Percentiles rank a stretch among this genome's conserved stretches.
phyloP scores from a whole-genome alignment of 2,797 vertebrate genomes.

The Serranus cabrilla region DNA sequence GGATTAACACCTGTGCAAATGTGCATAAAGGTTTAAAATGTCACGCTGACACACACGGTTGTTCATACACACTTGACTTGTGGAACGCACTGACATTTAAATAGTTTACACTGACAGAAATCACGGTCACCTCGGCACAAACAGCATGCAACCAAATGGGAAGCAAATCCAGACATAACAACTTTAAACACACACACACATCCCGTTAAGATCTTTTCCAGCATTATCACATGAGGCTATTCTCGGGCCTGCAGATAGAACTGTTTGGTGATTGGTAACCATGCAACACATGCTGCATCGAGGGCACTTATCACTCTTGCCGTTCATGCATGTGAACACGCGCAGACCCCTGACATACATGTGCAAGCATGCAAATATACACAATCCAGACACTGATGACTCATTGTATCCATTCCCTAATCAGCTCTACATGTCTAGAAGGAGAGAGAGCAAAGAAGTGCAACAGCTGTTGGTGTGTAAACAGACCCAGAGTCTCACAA shows the following conservation, averaged over 20 bases:
- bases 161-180: slow-evolving; percentile 35
- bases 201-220: slow-evolving; percentile 8
- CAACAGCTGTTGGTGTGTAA: slow-evolving; percentile 82
- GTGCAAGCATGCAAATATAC: slow-evolving; percentile 46
- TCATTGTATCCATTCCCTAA: slow-evolving; percentile 80
- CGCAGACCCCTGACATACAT: slow-evolving; percentile 30
- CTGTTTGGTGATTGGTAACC: slow-evolving; percentile 60
- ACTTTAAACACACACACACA: neutral
- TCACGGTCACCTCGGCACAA: slow-evolving; percentile 53
- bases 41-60: slow-evolving; percentile 26
- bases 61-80: slow-evolving; percentile 8
- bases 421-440: slow-evolving; percentile 66
- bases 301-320: slow-evolving; percentile 27
- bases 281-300: slow-evolving; percentile 32
- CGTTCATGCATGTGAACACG: neutral
- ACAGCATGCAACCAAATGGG: slow-evolving; percentile 27
- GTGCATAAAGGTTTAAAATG: slow-evolving; percentile 20
- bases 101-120: slow-evolving; percentile 49
- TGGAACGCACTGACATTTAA: slow-evolving; percentile 60
- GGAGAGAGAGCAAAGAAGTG: slow-evolving; percentile 54
- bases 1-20: slow-evolving; percentile 51
- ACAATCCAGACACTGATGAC: slow-evolving; percentile 76
- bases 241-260: slow-evolving; percentile 49
- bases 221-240: slow-evolving; percentile 53
- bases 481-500: slow-evolving; percentile 65